Conservation (phyloP, 2,888 invertebrate species). For the Crossocerus cetratus region DNA sequence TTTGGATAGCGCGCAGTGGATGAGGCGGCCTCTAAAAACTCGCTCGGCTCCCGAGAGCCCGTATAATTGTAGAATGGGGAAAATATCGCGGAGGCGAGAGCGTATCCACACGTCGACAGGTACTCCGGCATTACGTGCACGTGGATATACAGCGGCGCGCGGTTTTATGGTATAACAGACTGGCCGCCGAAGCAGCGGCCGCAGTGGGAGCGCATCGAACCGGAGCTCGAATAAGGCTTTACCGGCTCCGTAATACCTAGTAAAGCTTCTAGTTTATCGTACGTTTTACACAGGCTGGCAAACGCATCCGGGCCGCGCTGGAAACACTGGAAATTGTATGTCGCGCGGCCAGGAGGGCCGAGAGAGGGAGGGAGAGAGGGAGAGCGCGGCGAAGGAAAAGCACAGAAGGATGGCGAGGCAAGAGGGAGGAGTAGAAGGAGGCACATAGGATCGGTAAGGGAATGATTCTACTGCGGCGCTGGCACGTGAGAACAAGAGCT, state of each 20-base stretch:
- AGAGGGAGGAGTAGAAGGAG: not conserved
- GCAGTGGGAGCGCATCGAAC: conserved; percentile 27
- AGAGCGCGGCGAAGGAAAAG: not conserved
- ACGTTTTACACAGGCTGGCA: conserved; percentile 52
- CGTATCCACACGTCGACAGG: conserved; percentile 23
- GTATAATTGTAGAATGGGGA: conserved; percentile 31
- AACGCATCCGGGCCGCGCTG: conserved; percentile 19
- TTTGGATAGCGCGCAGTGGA: not conserved
- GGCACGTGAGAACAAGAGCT: conserved; percentile 41
- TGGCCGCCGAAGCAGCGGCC: conserved; percentile 2
- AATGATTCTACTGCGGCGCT: not conserved
- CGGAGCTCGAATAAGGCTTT: conserved; percentile 58
- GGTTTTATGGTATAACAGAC: conserved; percentile 61
- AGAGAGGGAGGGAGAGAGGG: not conserved
- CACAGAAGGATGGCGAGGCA: not conserved
- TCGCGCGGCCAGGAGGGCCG: conserved; percentile 8
- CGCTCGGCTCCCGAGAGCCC: not conserved
- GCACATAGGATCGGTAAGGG: conserved; percentile 2
- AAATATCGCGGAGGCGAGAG: conserved; percentile 19
- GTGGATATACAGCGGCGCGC: conserved; percentile 28
- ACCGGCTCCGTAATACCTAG: conserved; percentile 57
- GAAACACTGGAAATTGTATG: conserved; percentile 31
- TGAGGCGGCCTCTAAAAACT: not conserved
- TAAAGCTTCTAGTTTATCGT: conserved; percentile 63
- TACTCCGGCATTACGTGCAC: conserved; percentile 25